Evolutionary conservation across 2,888 invertebrate species (phyloP).

Genomic region (Dione juno): DNA sequence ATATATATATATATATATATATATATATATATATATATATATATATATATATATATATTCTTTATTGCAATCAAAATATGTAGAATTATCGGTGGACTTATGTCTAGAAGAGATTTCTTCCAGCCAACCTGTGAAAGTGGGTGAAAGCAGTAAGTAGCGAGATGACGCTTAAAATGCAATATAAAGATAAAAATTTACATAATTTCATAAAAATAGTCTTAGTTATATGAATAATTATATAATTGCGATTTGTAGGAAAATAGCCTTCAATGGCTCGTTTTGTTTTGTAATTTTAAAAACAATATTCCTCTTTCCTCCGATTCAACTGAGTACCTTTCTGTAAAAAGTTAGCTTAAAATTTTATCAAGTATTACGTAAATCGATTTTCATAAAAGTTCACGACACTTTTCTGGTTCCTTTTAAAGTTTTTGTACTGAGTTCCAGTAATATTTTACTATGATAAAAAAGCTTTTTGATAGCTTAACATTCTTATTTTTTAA

Average conservation of each 20-base stretch:
- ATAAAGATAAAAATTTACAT: too few relatives aligned
- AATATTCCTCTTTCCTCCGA: neutral
- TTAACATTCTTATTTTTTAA: neutral
- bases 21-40: neutral
- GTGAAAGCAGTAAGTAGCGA: too few relatives aligned
- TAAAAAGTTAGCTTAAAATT: neutral
- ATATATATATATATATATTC: neutral
- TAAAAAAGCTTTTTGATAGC: neutral
- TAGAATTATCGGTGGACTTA: too few relatives aligned
- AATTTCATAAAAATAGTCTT: too few relatives aligned
- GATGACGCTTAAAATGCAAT: too few relatives aligned
- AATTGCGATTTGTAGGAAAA: too few relatives aligned
- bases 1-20: neutral
- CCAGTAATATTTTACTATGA: conserved; percentile 1
- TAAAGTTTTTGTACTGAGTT: conserved; percentile 4
- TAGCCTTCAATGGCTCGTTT: neutral
- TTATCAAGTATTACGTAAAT: neutral
- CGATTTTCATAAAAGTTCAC: conserved; percentile 14
- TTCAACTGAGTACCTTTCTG: neutral
- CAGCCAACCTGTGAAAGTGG: too few relatives aligned
- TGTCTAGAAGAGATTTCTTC: too few relatives aligned
- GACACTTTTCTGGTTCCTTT: neutral
- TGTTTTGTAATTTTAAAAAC: neutral
- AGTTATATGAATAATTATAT: too few relatives aligned
- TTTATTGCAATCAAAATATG: too few relatives aligned